Conservation (phyloP, 1,140 invertebrate genomes). For the Drosophila mauritiana region DNA sequence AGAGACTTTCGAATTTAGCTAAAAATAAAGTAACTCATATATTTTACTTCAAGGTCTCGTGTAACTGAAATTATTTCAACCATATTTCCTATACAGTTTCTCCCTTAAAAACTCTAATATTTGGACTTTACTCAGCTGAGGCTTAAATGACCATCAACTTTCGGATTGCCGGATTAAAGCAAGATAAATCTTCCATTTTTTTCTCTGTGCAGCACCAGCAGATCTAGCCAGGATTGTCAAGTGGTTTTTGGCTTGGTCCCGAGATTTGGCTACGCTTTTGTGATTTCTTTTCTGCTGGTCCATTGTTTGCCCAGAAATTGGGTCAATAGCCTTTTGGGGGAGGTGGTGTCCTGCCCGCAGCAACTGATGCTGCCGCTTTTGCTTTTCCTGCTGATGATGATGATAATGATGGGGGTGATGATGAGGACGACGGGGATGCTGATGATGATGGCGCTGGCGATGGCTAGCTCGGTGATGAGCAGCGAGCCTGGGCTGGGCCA, state of each 20-base stretch:
- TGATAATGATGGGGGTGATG: conserved; percentile 29
- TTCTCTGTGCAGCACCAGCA: conserved; percentile 20
- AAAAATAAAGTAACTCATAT: too few relatives aligned
- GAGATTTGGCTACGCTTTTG: conserved; percentile 45
- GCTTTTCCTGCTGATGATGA: conserved; percentile 20
- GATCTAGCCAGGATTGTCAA: conserved; percentile 58
- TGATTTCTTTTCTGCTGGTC: conserved; percentile 55
- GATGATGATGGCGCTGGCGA: conserved; percentile 7
- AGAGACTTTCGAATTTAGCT: too few relatives aligned
- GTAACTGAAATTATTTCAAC: not conserved
- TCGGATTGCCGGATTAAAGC: conserved; percentile 22
- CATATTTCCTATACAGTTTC: not conserved
- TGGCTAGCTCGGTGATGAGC: conserved; percentile 49
- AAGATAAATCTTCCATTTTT: conserved; percentile 22
- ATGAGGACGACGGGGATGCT: conserved; percentile 19
- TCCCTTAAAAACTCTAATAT: not conserved
- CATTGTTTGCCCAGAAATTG: conserved; percentile 74
- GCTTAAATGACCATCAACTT: conserved; percentile 13
- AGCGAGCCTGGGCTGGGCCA: conserved; percentile 42
- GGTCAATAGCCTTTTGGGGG: conserved; percentile 60
- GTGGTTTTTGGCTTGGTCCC: conserved; percentile 62
- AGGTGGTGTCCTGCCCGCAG: conserved; percentile 30
- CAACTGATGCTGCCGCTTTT: conserved; percentile 10
- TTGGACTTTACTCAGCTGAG: conserved; percentile 2
- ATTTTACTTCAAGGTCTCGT: too few relatives aligned